phyloP scores from a whole-genome alignment of 2,113 vertebrate genomes.

The Trematocara variabile region DNA sequence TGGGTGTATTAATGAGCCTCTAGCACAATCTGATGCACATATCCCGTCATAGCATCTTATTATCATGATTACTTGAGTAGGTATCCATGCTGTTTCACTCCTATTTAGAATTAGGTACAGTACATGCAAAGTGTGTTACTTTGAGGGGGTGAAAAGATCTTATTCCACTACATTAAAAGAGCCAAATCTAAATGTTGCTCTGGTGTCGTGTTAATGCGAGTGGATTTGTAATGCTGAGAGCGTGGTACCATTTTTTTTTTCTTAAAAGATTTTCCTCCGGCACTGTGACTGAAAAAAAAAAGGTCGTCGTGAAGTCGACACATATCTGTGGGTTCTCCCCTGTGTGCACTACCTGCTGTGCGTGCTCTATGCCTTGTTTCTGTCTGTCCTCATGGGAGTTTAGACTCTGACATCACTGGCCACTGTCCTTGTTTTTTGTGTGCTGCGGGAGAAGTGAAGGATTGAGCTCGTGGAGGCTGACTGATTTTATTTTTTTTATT shows the following conservation, averaged over 20 bases:
- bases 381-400: conserved; percentile 57
- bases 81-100: conserved; percentile 24
- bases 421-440: conserved; percentile 52
- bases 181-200: conserved; percentile 32
- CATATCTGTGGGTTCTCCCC: conserved; percentile 24
- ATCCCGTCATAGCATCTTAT: conserved; percentile 36
- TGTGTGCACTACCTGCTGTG: conserved; percentile 50
- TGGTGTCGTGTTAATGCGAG: conserved; percentile 27
- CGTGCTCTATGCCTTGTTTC: conserved; percentile 51
- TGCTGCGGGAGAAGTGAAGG: conserved; percentile 31
- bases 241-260: not conserved
- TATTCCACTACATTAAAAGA: conserved; percentile 24
- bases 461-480: conserved; percentile 34
- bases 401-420: conserved; percentile 48
- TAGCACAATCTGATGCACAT: conserved; percentile 14
- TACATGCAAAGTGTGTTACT: conserved; percentile 30
- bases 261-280: conserved; percentile 20
- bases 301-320: conserved; percentile 40
- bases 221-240: conserved; percentile 46
- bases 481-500: not conserved
- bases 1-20: not conserved
- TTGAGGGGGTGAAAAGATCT: conserved; percentile 7
- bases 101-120: conserved; percentile 23
- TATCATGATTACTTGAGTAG: conserved; percentile 38
- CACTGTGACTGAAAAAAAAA: conserved; percentile 54